These are phyloP conservation scores for Chrysodeixis includens DNA, from an alignment of 2,888 invertebrate genomes.

Conservation along the genomic window DNA sequence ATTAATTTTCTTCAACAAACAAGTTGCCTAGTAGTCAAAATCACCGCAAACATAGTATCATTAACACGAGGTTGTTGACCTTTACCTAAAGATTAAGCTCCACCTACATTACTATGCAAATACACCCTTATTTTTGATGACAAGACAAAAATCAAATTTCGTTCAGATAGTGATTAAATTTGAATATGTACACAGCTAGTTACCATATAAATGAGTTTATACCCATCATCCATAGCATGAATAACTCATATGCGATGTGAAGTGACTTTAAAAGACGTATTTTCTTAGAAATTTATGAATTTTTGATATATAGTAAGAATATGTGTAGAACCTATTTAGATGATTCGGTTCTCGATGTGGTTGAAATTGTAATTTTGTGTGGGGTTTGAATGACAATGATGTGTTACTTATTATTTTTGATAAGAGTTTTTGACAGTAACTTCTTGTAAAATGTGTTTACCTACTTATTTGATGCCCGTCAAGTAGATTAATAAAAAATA, in stretches of 20 bases:
- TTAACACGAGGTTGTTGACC: slow-evolving; percentile 11
- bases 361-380: no score
- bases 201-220: slow-evolving; percentile 57
- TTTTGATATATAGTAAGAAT: neutral
- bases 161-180: slow-evolving; percentile 39
- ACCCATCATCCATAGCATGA: slow-evolving; percentile 42
- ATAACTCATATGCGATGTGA: slow-evolving; percentile 32
- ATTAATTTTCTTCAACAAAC: no score
- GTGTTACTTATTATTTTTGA: no score
- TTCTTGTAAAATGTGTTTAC: no score
- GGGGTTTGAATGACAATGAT: no score
- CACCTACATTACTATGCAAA: slow-evolving; percentile 43
- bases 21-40: no score
- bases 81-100: slow-evolving; percentile 12
- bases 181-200: slow-evolving; percentile 51
- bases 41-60: neutral
- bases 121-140: slow-evolving; percentile 47
- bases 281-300: neutral
- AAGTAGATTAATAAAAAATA: no score
- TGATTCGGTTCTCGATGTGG: no score
- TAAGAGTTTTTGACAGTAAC: no score
- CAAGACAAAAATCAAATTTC: slow-evolving; percentile 49
- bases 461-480: no score
- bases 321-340: no score
- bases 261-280: slow-evolving; percentile 10